Evolutionary conservation across 2,888 invertebrate genomes (phyloP).

Genomic region (Nephrotoma appendiculata): DNA sequence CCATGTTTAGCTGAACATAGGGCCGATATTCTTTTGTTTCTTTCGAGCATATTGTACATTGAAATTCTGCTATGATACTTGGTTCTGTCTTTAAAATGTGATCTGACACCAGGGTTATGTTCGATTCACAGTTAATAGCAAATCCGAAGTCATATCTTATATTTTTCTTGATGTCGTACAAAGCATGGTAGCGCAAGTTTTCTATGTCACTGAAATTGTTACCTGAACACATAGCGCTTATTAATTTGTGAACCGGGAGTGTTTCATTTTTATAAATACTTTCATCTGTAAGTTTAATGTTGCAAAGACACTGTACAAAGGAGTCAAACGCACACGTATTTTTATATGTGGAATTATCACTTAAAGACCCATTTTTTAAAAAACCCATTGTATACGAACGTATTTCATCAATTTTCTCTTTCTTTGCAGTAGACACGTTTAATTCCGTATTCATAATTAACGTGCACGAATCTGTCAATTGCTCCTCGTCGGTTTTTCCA

Average conservation of each 20-base stretch:
- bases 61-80: neutral
- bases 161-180: neutral
- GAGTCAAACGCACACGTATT: neutral
- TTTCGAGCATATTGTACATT: neutral
- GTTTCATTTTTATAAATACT: neutral
- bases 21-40: neutral
- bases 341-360: neutral
- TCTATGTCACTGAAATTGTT: neutral
- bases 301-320: neutral
- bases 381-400: no score
- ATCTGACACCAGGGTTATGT: neutral
- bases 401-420: neutral
- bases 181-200: neutral
- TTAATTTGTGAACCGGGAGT: neutral
- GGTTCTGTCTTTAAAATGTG: neutral
- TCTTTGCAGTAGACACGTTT: no score
- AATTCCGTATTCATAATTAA: no score
- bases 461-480: no score
- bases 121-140: neutral
- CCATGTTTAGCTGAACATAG: no score
- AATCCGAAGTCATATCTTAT: neutral
- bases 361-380: neutral
- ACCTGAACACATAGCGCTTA: neutral
- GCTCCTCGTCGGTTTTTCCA: no score
- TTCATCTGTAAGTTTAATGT: neutral